Base-by-base conservation (phyloP, 2,113 vertebrate genomes). In the Megaceryle maxima region DNA sequence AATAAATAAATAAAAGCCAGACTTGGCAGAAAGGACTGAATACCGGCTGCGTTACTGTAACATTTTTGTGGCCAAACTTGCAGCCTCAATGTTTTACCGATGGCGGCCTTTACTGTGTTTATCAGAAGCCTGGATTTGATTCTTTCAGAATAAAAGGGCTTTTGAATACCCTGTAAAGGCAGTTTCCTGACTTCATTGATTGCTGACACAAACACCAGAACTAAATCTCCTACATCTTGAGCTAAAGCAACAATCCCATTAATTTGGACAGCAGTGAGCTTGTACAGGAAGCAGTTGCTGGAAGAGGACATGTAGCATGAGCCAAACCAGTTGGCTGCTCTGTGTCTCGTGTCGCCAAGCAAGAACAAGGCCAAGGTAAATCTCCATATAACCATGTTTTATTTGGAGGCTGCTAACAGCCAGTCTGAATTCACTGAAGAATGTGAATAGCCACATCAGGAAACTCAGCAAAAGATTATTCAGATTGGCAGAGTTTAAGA, bases 1-100 rank as follows among this genome's bases (percentile, higher is more conserved):
- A 87, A 87, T 93, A 94, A 92, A 90, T 84, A 94, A 92, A 97
- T 92, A 41, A 62, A 90, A 70, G 48, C 53, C 85, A 92, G 95
- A 84, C 80, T 89, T 81, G 88, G 91, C 83, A 88, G 87, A 94
- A 92, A 89, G 83, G 69, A 67, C 91, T 72, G 93, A 96, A 96
- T 95, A 87, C 91, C 92, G 69, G 50, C 63, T 82, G 83, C 66
- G 78, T 83, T 91, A 86, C 94, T 17, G 78, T 81, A 95, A 94
- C 95, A 95, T 97, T 97, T 96, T 94, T 94, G 96, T 94, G 96
- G 92, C 92, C 87, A 92, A 85, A 94, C 87, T 91, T 91, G 92
- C 88, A 96, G 88, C 94, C 91, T 94, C 92, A 55, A 28, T 87
- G 91, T 95, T 96, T 94, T 96, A 82, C 91, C 26, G 83, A 96